These are phyloP conservation scores for Notothenia coriiceps DNA, from an alignment of 2,113 vertebrate species.

Conservation along the genomic window DNA sequence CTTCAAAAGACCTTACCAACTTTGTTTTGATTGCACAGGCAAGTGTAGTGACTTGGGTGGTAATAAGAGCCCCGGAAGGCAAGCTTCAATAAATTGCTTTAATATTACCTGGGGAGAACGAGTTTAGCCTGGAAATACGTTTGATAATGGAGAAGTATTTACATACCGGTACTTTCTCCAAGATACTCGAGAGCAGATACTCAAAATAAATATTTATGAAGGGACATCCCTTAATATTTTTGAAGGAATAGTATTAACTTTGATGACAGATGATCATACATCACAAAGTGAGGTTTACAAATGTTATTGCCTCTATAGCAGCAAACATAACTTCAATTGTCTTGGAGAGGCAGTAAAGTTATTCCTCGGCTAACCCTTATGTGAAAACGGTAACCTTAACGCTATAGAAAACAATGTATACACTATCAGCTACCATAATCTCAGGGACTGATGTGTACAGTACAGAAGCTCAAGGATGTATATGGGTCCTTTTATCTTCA, in stretches of 20 bases:
- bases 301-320: too few species aligned
- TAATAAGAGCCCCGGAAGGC: not conserved
- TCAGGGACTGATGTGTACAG: too few species aligned
- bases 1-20: slow-evolving; percentile 45
- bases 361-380: too few species aligned
- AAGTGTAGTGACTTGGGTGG: slow-evolving; percentile 13
- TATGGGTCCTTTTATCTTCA: not conserved
- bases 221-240: not conserved
- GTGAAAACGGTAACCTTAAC: too few species aligned
- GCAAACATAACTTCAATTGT: too few species aligned
- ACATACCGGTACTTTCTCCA: not conserved
- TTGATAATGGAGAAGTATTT: not conserved
- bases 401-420: too few species aligned
- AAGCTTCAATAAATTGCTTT: slow-evolving; percentile 4
- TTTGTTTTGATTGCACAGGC: slow-evolving; percentile 18
- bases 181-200: not conserved
- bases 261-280: not conserved
- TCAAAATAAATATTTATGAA: slow-evolving; percentile 18
- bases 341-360: too few species aligned
- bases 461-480: too few species aligned
- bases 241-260: not conserved
- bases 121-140: not conserved
- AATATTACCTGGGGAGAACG: slow-evolving; percentile 2
- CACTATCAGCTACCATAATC: too few species aligned
- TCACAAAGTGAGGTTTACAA: not conserved